These are phyloP conservation scores for Sweltsa coloradensis DNA, from an alignment of 1,140 invertebrate genomes.

Conservation along the genomic window DNA sequence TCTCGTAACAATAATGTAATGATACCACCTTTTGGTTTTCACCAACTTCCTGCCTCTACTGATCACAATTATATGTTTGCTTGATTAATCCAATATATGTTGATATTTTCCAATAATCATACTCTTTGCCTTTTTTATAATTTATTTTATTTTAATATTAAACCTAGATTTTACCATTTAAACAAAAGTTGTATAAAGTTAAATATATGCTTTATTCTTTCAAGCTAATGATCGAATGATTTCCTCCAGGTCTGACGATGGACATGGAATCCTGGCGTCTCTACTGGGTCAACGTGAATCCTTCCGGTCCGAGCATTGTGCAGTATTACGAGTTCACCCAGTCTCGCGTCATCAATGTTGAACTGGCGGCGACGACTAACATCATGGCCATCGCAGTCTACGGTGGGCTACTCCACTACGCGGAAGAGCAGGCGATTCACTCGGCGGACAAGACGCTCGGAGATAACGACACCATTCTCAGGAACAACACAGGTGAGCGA, in stretches of 20 bases:
- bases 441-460: constrained; percentile 37
- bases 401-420: constrained; percentile 41
- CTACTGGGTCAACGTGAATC: constrained; percentile 66
- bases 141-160: not conserved
- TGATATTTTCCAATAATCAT: no score
- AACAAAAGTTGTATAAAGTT: no score
- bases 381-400: constrained; percentile 46
- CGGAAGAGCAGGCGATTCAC: constrained; percentile 41
- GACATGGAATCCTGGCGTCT: constrained; percentile 46
- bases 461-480: constrained; percentile 27
- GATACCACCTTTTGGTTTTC: no score
- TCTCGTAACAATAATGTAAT: no score
- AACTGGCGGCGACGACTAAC: constrained; percentile 22
- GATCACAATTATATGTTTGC: no score
- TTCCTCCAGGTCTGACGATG: constrained; percentile 40
- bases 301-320: constrained; percentile 40
- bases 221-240: constrained; percentile 10
- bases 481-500: constrained; percentile 45
- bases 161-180: no score
- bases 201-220: not conserved
- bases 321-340: constrained; percentile 47
- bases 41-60: no score
- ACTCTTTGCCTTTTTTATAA: no score
- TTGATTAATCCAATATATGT: no score
- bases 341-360: constrained; percentile 30